Base-by-base conservation (phyloP, 2,113 vertebrate species). In the Capreolus pygargus region DNA sequence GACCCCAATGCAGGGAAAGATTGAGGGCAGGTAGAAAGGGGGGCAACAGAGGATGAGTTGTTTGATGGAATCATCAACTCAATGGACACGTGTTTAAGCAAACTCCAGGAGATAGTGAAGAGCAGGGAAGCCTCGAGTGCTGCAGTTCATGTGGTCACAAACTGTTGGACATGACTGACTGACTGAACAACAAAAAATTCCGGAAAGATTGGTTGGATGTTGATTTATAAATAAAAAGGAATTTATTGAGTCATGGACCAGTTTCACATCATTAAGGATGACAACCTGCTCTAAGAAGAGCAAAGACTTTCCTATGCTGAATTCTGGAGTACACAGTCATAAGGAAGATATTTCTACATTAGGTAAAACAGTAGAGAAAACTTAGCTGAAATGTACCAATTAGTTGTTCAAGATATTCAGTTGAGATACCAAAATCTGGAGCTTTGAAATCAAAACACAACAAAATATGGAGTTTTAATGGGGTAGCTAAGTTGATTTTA, bases 401-500 rank as follows among this genome's bases (percentile, higher is more conserved):
- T 70, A 64, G 17, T 61, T 93, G 70, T 55, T 86, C 2, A 61
- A 55, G 27, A 78, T 47, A 90, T 12, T 50, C 39, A 57, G 81
- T 54, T 88, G 57, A 54, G 16, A 55, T 64, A 58, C 16, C 12
- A 61, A 96, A 74, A 92, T 61, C 25, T 79, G 6, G 39, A 83
- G 19, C 5, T 91, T 90, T 79, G 36, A 1, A 74, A 82, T 50
- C 8, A n/a, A 76, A 52, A 43, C 45, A 81, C 45, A 89, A 30
- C 9, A 67, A 70, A 78, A 39, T 36, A 86, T 67, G 3, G 7
- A 19, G 11, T 60, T 81, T 93, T 91, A 86, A 96, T 13, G 16
- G 21, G 13, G 81, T 30, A 45, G 3, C 36, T 39, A 70, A 39
- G 10, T 70, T 39, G 67, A 70, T 98, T 97, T 94, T 61, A 97